phyloP scores from a whole-genome alignment of 2,888 invertebrate genomes.

The Oscheius sp. region DNA sequence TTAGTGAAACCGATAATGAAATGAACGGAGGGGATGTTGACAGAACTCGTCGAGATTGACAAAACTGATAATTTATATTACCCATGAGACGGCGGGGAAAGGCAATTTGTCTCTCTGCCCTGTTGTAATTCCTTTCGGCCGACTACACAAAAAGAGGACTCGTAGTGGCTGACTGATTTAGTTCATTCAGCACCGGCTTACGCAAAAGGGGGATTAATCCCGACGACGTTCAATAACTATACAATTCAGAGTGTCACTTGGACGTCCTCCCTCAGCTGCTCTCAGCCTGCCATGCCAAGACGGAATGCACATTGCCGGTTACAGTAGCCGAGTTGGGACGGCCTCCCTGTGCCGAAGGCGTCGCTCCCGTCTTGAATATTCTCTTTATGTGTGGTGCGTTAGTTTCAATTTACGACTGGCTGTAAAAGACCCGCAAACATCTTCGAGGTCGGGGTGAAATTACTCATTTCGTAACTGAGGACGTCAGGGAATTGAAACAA shows the following conservation, averaged over 20 bases:
- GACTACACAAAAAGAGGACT: slow-evolving; percentile 1
- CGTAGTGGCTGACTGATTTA: not conserved
- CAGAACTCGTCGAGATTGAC: not conserved
- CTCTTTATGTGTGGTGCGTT: slow-evolving; percentile 72
- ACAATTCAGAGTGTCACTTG: slow-evolving; percentile 57
- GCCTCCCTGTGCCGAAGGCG: slow-evolving; percentile 69
- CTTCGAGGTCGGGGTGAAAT: slow-evolving; percentile 12
- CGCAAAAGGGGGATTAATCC: slow-evolving; percentile 2
- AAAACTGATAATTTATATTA: not conserved
- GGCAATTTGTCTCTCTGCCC: not conserved
- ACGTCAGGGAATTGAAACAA: not conserved
- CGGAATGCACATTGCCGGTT: slow-evolving; percentile 70
- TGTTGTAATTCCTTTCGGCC: not conserved
- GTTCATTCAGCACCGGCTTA: slow-evolving; percentile 16
- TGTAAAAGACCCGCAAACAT: slow-evolving; percentile 4
- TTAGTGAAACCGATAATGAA: slow-evolving; percentile 26
- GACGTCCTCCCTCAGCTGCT: slow-evolving; percentile 67
- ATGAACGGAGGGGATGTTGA: slow-evolving; percentile 10
- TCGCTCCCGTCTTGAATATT: slow-evolving; percentile 71
- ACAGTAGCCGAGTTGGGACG: slow-evolving; percentile 70
- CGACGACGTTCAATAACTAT: not conserved
- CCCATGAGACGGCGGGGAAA: not conserved
- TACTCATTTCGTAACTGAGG: slow-evolving; percentile 21
- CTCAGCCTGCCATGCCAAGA: slow-evolving; percentile 71
- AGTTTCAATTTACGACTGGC: slow-evolving; percentile 47